These are phyloP conservation scores for Rhyacophila evoluta DNA, from an alignment of 2,888 invertebrate genomes.

Conservation along the genomic window DNA sequence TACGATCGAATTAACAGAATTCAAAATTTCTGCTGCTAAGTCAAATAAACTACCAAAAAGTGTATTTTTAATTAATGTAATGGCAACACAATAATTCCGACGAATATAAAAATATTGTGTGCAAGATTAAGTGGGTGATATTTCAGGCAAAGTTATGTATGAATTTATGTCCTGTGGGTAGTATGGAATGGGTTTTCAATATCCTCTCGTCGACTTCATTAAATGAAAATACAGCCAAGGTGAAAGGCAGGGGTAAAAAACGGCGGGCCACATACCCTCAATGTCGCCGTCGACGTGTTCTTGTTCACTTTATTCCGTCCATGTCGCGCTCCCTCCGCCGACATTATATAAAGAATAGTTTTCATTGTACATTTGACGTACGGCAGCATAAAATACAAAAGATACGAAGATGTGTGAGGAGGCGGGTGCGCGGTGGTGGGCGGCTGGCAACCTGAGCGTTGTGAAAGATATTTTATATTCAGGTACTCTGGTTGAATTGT, in stretches of 20 bases:
- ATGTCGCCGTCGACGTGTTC: not conserved
- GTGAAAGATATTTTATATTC: conserved; percentile 45
- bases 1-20: too few species aligned
- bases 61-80: too few species aligned
- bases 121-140: too few species aligned
- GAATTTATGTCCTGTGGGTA: not conserved
- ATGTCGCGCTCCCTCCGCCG: conserved; percentile 38
- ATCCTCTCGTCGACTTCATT: conserved; percentile 10
- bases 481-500: conserved; percentile 5
- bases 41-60: too few species aligned
- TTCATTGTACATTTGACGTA: conserved; percentile 49
- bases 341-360: conserved; percentile 44
- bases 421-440: conserved; percentile 13
- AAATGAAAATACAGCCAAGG: conserved; percentile 16
- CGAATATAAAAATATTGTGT: too few species aligned
- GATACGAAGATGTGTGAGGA: conserved; percentile 25
- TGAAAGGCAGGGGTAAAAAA: conserved; percentile 14
- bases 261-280: not conserved
- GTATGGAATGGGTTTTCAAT: not conserved
- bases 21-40: too few species aligned
- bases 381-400: conserved; percentile 47
- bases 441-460: conserved; percentile 15
- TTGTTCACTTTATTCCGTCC: conserved; percentile 29
- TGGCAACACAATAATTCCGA: too few species aligned
- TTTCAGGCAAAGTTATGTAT: not conserved